A percentile compares a stretch with the other conserved stretches of the same genome.
phyloP scores from a whole-genome alignment of 2,888 invertebrate genomes.

The Melanargia galathea region DNA sequence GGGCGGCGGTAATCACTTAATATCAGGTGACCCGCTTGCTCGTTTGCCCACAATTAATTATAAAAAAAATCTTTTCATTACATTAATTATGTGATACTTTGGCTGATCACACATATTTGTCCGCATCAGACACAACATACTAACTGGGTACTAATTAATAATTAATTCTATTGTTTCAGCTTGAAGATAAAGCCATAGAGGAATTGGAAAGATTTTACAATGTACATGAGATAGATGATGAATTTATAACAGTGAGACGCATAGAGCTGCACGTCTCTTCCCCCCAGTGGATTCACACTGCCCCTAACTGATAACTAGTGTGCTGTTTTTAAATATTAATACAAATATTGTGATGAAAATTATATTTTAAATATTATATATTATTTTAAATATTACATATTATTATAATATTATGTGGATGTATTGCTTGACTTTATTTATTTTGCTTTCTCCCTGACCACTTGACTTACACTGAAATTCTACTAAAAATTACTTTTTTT shows the following conservation, averaged over 20 bases:
- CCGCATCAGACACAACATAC: too few species aligned
- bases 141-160: too few species aligned
- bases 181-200: slow-evolving; percentile 93
- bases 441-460: neutral
- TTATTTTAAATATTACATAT: too few species aligned
- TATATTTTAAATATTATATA: slow-evolving; percentile 35
- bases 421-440: slow-evolving; percentile 17
- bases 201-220: slow-evolving; percentile 89
- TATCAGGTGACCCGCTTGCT: too few species aligned
- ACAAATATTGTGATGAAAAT: slow-evolving; percentile 31
- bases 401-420: slow-evolving; percentile 30
- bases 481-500: too few species aligned
- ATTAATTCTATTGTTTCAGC: slow-evolving; percentile 68
- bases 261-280: slow-evolving; percentile 82
- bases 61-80: too few species aligned
- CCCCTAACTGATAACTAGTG: slow-evolving; percentile 61
- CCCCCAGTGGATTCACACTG: slow-evolving; percentile 83
- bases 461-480: neutral
- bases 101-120: too few species aligned
- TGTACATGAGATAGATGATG: slow-evolving; percentile 86
- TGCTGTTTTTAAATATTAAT: slow-evolving; percentile 58
- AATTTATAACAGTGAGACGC: slow-evolving; percentile 86
- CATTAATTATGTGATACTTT: too few species aligned
- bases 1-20: too few species aligned
- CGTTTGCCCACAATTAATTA: too few species aligned